Evolutionary conservation across 2,888 invertebrate species (phyloP).

Genomic region (Plagodis pulveraria): DNA sequence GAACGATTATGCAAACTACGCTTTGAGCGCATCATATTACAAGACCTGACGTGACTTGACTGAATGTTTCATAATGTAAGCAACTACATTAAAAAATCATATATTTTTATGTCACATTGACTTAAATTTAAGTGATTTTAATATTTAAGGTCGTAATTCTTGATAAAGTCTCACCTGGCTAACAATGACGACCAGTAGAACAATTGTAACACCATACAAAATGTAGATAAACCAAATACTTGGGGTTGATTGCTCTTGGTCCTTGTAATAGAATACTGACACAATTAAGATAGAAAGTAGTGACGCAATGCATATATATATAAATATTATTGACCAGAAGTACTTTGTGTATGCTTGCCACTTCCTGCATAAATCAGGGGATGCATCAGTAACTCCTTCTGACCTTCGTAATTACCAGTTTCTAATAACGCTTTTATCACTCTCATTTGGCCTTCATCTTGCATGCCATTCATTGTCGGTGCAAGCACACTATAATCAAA

Average conservation of each 20-base stretch:
- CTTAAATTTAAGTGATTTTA: too few species aligned
- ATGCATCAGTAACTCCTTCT: constrained; percentile 73
- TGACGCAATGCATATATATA: background rate
- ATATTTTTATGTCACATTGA: too few species aligned
- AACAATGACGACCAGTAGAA: background rate
- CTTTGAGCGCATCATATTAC: too few species aligned
- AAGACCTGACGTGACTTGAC: too few species aligned
- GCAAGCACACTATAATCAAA: constrained; percentile 9
- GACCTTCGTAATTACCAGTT: constrained; percentile 43
- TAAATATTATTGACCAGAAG: constrained; percentile 8
- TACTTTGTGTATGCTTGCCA: constrained; percentile 61
- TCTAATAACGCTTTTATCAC: constrained; percentile 9
- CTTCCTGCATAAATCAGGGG: constrained; percentile 78
- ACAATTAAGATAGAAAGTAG: constrained; percentile 5
- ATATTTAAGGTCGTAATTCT: too few species aligned
- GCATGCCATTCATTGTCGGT: background rate
- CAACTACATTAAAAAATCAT: too few species aligned
- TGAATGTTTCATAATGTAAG: too few species aligned
- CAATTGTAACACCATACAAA: constrained; percentile 2
- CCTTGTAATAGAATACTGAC: constrained; percentile 12
- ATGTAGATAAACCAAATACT: background rate
- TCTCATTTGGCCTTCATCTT: constrained; percentile 1
- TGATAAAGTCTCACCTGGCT: constrained; percentile 3
- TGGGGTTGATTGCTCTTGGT: background rate
- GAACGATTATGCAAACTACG: too few species aligned